phyloP scores from a whole-genome alignment of 2,888 invertebrate species.

The Platynereis dumerilii region DNA sequence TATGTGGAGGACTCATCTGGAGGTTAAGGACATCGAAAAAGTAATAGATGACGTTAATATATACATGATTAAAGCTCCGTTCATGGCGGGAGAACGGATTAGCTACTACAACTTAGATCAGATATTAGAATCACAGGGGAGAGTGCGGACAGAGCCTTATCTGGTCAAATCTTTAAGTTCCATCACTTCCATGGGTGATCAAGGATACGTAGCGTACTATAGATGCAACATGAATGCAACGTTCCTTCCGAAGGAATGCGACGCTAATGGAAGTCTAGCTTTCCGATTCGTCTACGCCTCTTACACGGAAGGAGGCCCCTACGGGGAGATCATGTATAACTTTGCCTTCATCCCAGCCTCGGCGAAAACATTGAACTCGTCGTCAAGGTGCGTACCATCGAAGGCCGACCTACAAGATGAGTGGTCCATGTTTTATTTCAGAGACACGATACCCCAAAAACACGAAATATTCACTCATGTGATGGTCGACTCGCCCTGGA shows the following conservation, averaged over 20 bases:
- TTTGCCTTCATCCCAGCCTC: slow-evolving; percentile 11
- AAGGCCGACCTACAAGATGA: not conserved
- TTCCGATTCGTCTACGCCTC: slow-evolving; percentile 17
- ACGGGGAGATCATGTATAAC: slow-evolving; percentile 23
- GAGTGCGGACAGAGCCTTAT: not conserved
- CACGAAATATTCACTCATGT: slow-evolving; percentile 2
- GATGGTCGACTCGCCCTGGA: slow-evolving; percentile 15
- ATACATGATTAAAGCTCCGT: slow-evolving; percentile 24
- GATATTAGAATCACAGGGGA: slow-evolving; percentile 19
- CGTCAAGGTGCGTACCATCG: slow-evolving; percentile 6
- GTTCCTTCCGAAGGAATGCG: slow-evolving; percentile 16
- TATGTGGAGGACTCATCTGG: slow-evolving; percentile 16
- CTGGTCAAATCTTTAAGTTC: not conserved
- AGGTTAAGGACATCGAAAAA: not conserved
- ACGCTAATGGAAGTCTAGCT: not conserved
- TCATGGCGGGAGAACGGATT: not conserved
- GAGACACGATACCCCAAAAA: not conserved
- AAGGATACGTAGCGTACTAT: slow-evolving; percentile 4
- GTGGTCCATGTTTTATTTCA: slow-evolving; percentile 20
- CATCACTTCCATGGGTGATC: not conserved
- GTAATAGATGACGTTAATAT: slow-evolving; percentile 24
- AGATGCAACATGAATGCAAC: slow-evolving; percentile 9
- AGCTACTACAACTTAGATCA: slow-evolving; percentile 8
- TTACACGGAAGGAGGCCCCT: slow-evolving; percentile 19
- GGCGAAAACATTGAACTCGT: not conserved